Percentiles rank a stretch among this genome's conserved stretches.
phyloP scores from a whole-genome alignment of 2,797 vertebrate species.

The Pantherophis vulpinus region DNA sequence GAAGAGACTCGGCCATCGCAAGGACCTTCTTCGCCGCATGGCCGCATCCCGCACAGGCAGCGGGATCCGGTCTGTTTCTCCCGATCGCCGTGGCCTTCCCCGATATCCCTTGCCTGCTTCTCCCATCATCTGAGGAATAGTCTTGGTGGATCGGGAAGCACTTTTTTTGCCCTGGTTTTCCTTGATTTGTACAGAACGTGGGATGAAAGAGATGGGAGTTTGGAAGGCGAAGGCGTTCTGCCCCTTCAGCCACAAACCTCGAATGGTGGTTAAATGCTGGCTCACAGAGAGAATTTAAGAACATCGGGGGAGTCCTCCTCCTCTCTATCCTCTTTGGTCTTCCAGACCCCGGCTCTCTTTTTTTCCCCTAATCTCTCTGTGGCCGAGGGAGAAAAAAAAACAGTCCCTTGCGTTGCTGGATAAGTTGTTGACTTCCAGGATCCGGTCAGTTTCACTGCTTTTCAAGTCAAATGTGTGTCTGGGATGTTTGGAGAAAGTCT shows the following conservation, averaged over 20 bases:
- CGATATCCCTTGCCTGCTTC: background rate
- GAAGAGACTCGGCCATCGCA: background rate
- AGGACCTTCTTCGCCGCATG: background rate
- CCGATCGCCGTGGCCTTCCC: background rate
- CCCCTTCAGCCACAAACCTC: background rate
- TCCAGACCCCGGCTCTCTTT: background rate
- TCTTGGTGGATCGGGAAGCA: background rate
- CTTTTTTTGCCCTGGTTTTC: background rate
- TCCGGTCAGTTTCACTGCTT: background rate
- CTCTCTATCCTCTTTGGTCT: background rate
- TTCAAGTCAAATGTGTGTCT: background rate
- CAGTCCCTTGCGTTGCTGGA: background rate
- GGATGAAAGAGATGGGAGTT: background rate
- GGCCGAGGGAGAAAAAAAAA: no score
- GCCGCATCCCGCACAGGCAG: background rate
- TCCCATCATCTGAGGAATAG: background rate
- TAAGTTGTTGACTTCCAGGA: background rate
- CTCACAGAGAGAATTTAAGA: background rate
- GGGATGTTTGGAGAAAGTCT: background rate
- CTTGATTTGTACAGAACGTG: slow-evolving; percentile 33
- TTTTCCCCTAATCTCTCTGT: background rate
- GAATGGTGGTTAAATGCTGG: background rate
- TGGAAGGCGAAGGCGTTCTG: background rate
- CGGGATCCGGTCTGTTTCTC: background rate
- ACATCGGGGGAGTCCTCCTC: background rate